Evolutionary conservation across 1,140 invertebrate genomes (phyloP), one percentile per base, ranked within the genome.

Genomic region (Cydia fagiglandana): DNA sequence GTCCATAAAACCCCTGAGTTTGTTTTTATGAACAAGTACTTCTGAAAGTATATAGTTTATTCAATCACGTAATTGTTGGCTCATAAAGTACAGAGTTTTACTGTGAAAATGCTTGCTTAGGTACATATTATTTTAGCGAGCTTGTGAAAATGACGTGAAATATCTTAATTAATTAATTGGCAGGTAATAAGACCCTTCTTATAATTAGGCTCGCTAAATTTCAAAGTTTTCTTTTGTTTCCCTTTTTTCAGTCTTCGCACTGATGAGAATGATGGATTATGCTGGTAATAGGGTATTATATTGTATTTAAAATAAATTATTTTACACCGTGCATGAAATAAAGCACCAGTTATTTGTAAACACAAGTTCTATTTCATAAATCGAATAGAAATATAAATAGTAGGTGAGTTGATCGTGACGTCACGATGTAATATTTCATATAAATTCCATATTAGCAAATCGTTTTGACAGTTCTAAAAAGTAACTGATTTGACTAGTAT

Each of bases 211-310:
- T 4, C 15, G 34, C 30, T n/a, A 45, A 41, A 70, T 70, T 70
- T 38, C 13, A 70, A 70, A 70, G 66, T 45, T 70, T 70, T 38
- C 66, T 41, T 70, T 70, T 70, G 66, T 70, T 41, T 38, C 34
- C 4, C 34, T 70, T 70, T 66, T 30, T 68, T 68, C 66, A n/a
- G 34, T 17, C 66, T 70, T 38, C 34, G 66, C 66, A 0, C 34
- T 70, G 34, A 41, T 70, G 66, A 41, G 34, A 38, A 17, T 70
- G 66, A 70, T 70, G 38, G 66, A 70, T 70, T 17, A 12, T 70
- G 30, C n/a, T 70, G 34, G 64, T 68, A 68, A 70, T n/a, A n/a
- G n/a, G n/a, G n/a, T n/a, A n/a, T n/a, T n/a, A n/a, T n/a, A n/a
- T n/a, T n/a, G n/a, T n/a, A n/a, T n/a, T n/a, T n/a, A n/a, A n/a